Evolutionary conservation across 1,140 invertebrate species (phyloP).

Genomic region (Solenopsis fugax): DNA sequence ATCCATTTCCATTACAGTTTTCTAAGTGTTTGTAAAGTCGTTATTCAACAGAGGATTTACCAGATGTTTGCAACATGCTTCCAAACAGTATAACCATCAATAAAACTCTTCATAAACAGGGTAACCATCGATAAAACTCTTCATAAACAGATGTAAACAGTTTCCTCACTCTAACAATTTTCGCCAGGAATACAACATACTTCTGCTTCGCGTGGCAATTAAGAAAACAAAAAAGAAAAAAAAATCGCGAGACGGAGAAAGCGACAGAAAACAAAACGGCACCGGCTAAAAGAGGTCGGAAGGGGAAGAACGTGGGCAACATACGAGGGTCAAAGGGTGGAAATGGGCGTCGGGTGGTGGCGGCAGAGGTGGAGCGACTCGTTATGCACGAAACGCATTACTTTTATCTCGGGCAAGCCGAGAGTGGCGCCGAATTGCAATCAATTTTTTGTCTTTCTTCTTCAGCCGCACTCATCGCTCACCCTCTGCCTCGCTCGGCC

Average conservation of each 20-base stretch:
- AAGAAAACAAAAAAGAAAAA: constrained; percentile 64
- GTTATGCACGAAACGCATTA: constrained; percentile 83
- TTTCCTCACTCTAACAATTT: too few relatives aligned
- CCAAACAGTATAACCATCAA: too few relatives aligned
- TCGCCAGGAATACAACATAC: neutral
- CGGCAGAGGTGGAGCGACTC: constrained; percentile 69
- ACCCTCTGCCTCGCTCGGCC: constrained; percentile 61
- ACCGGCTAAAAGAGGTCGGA: constrained; percentile 49
- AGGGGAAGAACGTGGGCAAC: constrained; percentile 63
- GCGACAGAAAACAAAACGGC: constrained; percentile 61
- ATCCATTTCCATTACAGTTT: too few relatives aligned
- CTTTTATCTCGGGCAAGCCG: constrained; percentile 80
- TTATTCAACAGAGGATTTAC: too few relatives aligned
- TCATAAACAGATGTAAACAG: too few relatives aligned
- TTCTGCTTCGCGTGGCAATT: constrained; percentile 13
- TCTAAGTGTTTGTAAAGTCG: too few relatives aligned
- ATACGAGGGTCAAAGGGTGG: constrained; percentile 73
- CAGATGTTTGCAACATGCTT: too few relatives aligned
- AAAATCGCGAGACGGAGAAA: constrained; percentile 68
- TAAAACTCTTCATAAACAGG: too few relatives aligned
- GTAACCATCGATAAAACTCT: too few relatives aligned
- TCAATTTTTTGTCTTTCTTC: constrained; percentile 83
- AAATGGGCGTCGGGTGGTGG: constrained; percentile 61
- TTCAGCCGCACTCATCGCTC: constrained; percentile 74
- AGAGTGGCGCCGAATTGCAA: constrained; percentile 83